A percentile compares a stretch with the other conserved stretches of the same genome.
Evolutionary conservation across 2,888 invertebrate genomes (phyloP).

Genomic region (Eupithecia inturbata): DNA sequence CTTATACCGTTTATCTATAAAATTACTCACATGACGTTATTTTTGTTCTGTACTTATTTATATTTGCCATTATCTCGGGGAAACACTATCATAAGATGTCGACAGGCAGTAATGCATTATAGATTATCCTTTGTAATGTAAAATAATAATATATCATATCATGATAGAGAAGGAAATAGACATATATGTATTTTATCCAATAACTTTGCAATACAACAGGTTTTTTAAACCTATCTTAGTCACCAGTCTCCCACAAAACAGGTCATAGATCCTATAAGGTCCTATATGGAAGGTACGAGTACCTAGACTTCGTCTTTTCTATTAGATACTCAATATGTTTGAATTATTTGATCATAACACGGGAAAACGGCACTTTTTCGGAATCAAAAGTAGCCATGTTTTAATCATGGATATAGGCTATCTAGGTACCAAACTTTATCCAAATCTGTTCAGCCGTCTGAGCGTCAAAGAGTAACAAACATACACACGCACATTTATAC

Average conservation of each 20-base stretch:
- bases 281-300: not conserved
- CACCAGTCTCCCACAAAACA: no score
- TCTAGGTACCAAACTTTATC: not conserved
- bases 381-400: not conserved
- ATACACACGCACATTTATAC: no score
- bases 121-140: not conserved
- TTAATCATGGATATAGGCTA: not conserved
- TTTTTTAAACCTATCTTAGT: no score
- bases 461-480: not conserved
- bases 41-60: not conserved
- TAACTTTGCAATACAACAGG: no score
- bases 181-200: no score
- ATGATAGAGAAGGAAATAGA: not conserved
- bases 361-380: not conserved
- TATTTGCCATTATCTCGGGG: not conserved
- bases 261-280: not conserved
- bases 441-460: not conserved
- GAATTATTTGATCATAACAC: not conserved
- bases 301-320: not conserved
- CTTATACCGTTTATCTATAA: not conserved
- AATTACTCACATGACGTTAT: not conserved
- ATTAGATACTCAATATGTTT: not conserved
- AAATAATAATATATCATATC: not conserved
- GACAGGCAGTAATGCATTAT: not conserved
- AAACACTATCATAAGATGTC: conserved; percentile 1